phyloP scores from a whole-genome alignment of 1,140 invertebrate species.

The Diachasma alloeum region DNA sequence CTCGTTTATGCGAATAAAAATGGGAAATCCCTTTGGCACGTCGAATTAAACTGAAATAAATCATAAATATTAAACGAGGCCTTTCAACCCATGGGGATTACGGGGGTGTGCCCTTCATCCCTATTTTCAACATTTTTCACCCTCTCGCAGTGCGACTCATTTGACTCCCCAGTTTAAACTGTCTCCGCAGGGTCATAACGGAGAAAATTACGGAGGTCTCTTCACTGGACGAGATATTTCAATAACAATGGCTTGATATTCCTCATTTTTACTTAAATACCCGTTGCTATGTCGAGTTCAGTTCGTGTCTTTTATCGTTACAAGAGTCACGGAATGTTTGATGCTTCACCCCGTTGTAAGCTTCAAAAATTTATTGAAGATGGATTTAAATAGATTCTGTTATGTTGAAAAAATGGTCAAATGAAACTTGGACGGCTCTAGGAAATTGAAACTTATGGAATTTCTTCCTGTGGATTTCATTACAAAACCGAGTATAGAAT shows the following conservation, averaged over 20 bases:
- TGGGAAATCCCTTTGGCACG: constrained; percentile 52
- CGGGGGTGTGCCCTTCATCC: constrained; percentile 46
- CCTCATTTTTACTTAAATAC: no score
- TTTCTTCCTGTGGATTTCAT: no score
- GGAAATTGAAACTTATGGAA: no score
- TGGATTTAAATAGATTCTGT: no score
- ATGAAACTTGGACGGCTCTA: no score
- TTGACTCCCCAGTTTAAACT: constrained; percentile 18
- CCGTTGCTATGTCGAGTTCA: no score
- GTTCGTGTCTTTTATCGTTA: no score
- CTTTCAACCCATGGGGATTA: constrained; percentile 58
- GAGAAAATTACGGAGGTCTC: constrained; percentile 55
- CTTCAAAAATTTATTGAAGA: no score
- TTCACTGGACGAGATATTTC: constrained; percentile 48
- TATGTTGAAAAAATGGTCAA: no score
- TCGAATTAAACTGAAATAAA: constrained; percentile 66
- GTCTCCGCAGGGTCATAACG: constrained; percentile 14
- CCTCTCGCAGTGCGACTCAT: neutral
- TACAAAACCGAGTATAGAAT: no score
- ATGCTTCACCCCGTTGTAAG: no score
- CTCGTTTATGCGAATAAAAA: neutral
- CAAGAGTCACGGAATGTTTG: no score
- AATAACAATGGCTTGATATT: constrained; percentile 54
- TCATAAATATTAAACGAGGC: constrained; percentile 67
- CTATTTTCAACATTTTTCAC: constrained; percentile 13